phyloP scores from a whole-genome alignment of 2,113 vertebrate species.

The Muscicapa adusta region DNA sequence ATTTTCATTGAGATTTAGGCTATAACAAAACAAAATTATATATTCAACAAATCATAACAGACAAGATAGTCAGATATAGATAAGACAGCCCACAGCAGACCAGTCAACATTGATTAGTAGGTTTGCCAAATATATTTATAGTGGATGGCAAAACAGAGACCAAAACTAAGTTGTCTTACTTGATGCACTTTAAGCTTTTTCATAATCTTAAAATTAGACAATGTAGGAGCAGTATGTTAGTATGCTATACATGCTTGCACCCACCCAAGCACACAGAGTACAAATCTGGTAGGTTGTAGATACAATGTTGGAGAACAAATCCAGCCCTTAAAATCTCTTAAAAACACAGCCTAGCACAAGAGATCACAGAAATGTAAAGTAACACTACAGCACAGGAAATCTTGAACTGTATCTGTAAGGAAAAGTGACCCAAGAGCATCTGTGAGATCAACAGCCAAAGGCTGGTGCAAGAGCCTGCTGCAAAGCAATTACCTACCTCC shows the following conservation, averaged over 20 bases:
- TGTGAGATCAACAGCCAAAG: neutral
- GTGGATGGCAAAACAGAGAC: neutral
- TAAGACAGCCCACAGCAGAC: constrained; percentile 6
- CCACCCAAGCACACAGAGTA: neutral
- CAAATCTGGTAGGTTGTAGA: neutral
- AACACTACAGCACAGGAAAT: neutral
- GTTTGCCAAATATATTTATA: constrained; percentile 23
- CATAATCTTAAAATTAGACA: neutral
- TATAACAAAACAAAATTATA: constrained; percentile 41
- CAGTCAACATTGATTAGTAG: constrained; percentile 43
- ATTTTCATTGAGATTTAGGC: constrained; percentile 23
- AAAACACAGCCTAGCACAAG: neutral
- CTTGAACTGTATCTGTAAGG: neutral
- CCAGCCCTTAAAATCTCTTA: neutral
- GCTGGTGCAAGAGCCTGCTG: neutral
- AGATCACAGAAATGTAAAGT: neutral
- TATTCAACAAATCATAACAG: constrained; percentile 12
- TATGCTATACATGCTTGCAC: neutral
- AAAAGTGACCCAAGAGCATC: neutral
- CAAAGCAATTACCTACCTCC: neutral
- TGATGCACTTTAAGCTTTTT: neutral
- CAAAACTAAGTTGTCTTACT: constrained; percentile 8
- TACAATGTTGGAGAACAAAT: neutral
- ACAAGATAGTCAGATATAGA: constrained; percentile 46
- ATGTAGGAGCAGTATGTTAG: neutral